Base-by-base conservation (phyloP, 1,140 invertebrate species). In the Trichonephila clavipes region DNA sequence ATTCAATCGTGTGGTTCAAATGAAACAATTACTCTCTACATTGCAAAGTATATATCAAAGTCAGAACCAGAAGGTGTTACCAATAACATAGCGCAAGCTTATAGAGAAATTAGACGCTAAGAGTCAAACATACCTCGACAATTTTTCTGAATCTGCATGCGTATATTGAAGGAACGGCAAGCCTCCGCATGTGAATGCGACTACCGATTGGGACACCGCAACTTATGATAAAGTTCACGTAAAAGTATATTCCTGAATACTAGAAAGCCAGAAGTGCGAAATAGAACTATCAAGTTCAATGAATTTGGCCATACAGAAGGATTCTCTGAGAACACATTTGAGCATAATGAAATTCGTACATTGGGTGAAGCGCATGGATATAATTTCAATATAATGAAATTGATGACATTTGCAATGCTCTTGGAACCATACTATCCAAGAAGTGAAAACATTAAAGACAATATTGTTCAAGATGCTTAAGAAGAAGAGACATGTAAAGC, bases 31-130 rank as follows among this genome's bases (percentile, higher is more conserved):
- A 95, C 95, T 12, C 95, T 95, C 88, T 96, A 96, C 94, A 95
- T 96, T 66, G 95, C 95, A 21, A 96, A 96, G 93, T 96, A 96
- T 89, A 94, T 95, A 16, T 95, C 95, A 19, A 96, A 96, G 95
- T 51, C 92, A 44, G 96, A 96, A 95, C 95, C 95, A 21, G 86
- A 87, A 18, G 94, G 85, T 64, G 19, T 95, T 19, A 91, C 94
- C 95, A 24, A 40, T 77, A 94, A 93, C 72, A 85, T 96, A 51
- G 87, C 94, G 24, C 88, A 95, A 93, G 95, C 94, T 21, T 95
- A 95, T 51, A 87, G 21, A 69, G 85, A 95, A 94, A 95, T 95
- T 51, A 89, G 94, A 94, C 44, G 94, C 18, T 94, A 95, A 94
- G 94, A 95, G 62, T 91, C 91, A 86, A 87, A 87, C 64, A 69